Conservation (phyloP, 1,140 invertebrate genomes). For the Drosophila mayri region DNA sequence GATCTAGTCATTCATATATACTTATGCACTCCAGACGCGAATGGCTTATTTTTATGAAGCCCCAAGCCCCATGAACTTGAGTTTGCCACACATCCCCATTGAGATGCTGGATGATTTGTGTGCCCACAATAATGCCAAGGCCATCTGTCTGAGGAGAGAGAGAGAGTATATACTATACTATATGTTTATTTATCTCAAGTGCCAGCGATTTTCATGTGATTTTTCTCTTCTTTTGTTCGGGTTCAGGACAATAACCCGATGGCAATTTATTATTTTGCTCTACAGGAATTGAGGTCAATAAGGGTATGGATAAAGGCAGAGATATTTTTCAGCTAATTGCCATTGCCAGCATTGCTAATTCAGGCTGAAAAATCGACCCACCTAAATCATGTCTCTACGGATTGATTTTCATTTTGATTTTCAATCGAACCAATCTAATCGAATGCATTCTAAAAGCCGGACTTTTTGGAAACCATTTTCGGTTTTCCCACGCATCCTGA, state of each 20-base stretch:
- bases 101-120: constrained; percentile 55
- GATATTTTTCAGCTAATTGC: constrained; percentile 30
- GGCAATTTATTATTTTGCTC: constrained; percentile 33
- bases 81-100: constrained; percentile 1
- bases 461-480: constrained; percentile 14
- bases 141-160: constrained; percentile 34
- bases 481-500: constrained; percentile 13
- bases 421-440: constrained; percentile 44
- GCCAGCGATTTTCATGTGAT: constrained; percentile 59
- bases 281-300: constrained; percentile 12
- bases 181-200: constrained; percentile 57
- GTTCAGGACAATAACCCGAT: constrained; percentile 39
- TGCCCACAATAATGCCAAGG: constrained; percentile 59
- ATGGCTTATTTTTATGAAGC: constrained; percentile 56
- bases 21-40: constrained; percentile 38
- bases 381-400: constrained; percentile 22
- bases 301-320: not conserved
- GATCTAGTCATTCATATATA: constrained; percentile 56
- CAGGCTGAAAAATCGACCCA: constrained; percentile 21
- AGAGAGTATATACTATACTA: not conserved
- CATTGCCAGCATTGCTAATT: constrained; percentile 32
- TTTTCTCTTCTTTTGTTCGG: constrained; percentile 20
- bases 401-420: constrained; percentile 48
- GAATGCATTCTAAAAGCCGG: constrained; percentile 32
- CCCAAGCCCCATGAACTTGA: constrained; percentile 39